Conservation (phyloP, 1,140 invertebrate genomes). For the Solenopsis fugax region DNA sequence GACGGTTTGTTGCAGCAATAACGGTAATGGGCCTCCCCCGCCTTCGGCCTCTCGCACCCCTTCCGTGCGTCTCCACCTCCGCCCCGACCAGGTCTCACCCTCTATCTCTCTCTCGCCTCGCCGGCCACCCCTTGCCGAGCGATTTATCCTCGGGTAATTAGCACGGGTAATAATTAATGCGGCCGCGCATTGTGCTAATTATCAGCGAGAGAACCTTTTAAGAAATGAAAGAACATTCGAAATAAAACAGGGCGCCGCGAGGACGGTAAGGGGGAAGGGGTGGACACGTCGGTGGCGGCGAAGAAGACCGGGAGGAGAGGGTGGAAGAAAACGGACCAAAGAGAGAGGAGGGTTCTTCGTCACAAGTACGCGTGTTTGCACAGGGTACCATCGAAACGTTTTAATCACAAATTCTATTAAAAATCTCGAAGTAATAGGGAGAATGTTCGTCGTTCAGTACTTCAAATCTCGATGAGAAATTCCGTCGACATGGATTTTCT, state of each 20-base stretch:
- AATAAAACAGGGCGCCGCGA: constrained; percentile 83
- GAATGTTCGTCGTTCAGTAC: neutral
- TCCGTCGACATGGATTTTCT: neutral
- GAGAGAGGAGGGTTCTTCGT: constrained; percentile 39
- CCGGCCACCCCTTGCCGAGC: constrained; percentile 79
- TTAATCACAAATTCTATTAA: neutral
- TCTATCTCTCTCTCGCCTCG: constrained; percentile 53
- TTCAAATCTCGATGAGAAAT: neutral
- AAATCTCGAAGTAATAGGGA: neutral
- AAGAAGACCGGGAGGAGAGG: constrained; percentile 18
- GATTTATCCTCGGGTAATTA: constrained; percentile 87
- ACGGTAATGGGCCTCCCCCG: constrained; percentile 84
- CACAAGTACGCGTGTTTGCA: constrained; percentile 14
- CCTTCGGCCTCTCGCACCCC: constrained; percentile 56
- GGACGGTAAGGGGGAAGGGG: constrained; percentile 13
- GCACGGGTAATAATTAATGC: constrained; percentile 87
- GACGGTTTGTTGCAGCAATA: constrained; percentile 86
- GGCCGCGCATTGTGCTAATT: constrained; percentile 87
- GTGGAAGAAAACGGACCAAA: constrained; percentile 18
- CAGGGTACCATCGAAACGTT: neutral
- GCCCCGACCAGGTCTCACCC: constrained; percentile 32
- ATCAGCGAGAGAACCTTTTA: constrained; percentile 87
- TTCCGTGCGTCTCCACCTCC: constrained; percentile 39
- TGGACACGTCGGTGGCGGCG: constrained; percentile 25
- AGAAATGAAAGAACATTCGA: constrained; percentile 88